A percentile compares a stretch with the other conserved stretches of the same genome.
Evolutionary conservation across 53 echinoderm and acorn worm genomes (phyloP).

Genomic region (Antedon mediterranea): DNA sequence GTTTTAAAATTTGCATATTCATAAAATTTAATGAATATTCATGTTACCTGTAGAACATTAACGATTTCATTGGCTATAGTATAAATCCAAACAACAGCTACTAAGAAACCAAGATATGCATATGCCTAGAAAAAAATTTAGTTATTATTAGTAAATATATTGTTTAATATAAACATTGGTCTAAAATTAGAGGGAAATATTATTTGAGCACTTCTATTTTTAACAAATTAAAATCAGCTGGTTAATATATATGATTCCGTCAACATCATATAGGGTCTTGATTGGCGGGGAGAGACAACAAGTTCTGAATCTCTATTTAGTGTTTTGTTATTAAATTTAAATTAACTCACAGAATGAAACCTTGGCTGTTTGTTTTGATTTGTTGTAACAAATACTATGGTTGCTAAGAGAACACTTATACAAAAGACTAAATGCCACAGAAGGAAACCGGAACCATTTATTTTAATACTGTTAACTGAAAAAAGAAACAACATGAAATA

Average conservation of each 20-base stretch:
- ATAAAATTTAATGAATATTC: background rate
- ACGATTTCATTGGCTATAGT: constrained; percentile 89
- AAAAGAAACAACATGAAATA: background rate
- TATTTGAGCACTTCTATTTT: too few species aligned
- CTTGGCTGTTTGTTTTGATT: constrained; percentile 53
- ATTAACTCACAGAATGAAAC: constrained; percentile 66
- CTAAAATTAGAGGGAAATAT: too few species aligned
- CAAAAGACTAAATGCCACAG: constrained; percentile 55
- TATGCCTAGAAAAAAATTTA: constrained; percentile 26
- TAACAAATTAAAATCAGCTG: too few species aligned
- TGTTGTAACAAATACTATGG: constrained; percentile 46
- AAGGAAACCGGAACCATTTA: constrained; percentile 35
- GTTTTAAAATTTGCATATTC: too few species aligned
- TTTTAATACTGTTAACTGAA: constrained; percentile 24
- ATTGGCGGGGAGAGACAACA: too few species aligned
- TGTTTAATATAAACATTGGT: too few species aligned
- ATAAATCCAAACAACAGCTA: constrained; percentile 88
- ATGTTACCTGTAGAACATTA: constrained; percentile 67
- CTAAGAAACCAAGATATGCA: constrained; percentile 73
- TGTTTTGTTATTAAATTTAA: too few species aligned
- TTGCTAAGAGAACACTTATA: constrained; percentile 48
- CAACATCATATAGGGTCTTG: too few species aligned
- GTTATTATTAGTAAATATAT: too few species aligned
- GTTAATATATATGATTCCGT: too few species aligned
- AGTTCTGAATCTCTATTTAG: too few species aligned